Evolutionary conservation across 2,113 vertebrate genomes (phyloP).

Genomic region (Oreochromis spilurus): DNA sequence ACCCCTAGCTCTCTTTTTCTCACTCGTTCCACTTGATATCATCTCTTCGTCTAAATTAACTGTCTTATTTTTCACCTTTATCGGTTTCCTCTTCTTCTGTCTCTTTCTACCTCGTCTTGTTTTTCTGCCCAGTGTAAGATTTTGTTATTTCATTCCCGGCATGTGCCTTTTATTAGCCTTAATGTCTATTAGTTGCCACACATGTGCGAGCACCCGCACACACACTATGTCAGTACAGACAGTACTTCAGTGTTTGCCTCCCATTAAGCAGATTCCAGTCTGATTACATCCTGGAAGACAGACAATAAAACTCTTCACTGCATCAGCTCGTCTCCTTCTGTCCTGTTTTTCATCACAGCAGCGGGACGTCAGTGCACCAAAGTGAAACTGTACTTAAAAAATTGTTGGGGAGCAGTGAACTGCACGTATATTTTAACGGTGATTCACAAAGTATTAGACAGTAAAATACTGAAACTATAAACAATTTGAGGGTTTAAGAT

Average conservation of each 20-base stretch:
- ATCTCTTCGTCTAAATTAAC: not conserved
- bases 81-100: not conserved
- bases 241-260: conserved; percentile 9
- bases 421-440: not conserved
- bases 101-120: not conserved
- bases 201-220: not conserved
- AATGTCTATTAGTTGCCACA: not conserved
- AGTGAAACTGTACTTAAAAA: not conserved
- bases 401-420: not conserved
- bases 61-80: not conserved
- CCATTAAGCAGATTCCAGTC: conserved; percentile 27
- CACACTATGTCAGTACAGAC: not conserved
- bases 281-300: conserved; percentile 2
- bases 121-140: not conserved
- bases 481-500: not conserved
- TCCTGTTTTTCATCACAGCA: not conserved
- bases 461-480: not conserved
- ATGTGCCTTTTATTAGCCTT: not conserved
- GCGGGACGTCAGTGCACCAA: not conserved
- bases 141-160: not conserved
- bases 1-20: not conserved
- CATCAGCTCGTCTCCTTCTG: not conserved
- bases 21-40: not conserved
- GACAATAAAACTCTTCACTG: conserved; percentile 25
- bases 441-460: not conserved